Base-by-base conservation (phyloP, 2,797 vertebrate genomes). In the Semotilus atromaculatus region DNA sequence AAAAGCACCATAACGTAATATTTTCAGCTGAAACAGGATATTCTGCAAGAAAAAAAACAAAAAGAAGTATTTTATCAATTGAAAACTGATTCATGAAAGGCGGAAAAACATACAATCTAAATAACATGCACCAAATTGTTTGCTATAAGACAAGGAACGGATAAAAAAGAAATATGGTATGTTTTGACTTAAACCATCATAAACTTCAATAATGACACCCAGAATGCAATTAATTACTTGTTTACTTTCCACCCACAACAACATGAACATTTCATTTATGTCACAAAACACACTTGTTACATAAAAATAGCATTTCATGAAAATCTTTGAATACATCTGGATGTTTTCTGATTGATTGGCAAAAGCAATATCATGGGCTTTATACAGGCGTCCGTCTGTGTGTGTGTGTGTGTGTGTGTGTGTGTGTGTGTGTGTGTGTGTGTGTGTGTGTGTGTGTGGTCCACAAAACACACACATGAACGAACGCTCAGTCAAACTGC, bases 201-300 rank as follows among this genome's bases (percentile, higher is more conserved):
- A 64, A 34, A 38, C 8, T 3, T 51, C 3, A 86, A 83, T 45
- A 72, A 82, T 4, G 45, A 84, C 45, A 80, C 45, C 26, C 36
- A 60, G 40, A 60, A 67, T 53, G 14, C 36, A 38, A 29, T 34
- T 31, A 75, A 68, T 60, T 62, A 45, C 11, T 78, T 5, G 36
- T 81, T 78, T 83, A 43, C 60, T 80, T 66, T 73, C n/a, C 60
- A 75, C 60, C 78, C 81, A 82, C 43, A 81, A 18, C 40, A 31
- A 80, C 38, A 36, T 85, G 38, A 85, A 70, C 11, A 75, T 71
- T 18, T 70, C 43, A 82, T 48, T 66, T 11, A 66, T 45, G n/a
- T 74, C 48, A 34, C 78, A 82, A 66, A 31, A 13, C 16, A 71
- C 75, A 79, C 19, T 76, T 14, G 43, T n/a, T 55, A 66, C 40